Conservation (phyloP, 2,888 invertebrate species). For the Coelogynopora nodosa region DNA sequence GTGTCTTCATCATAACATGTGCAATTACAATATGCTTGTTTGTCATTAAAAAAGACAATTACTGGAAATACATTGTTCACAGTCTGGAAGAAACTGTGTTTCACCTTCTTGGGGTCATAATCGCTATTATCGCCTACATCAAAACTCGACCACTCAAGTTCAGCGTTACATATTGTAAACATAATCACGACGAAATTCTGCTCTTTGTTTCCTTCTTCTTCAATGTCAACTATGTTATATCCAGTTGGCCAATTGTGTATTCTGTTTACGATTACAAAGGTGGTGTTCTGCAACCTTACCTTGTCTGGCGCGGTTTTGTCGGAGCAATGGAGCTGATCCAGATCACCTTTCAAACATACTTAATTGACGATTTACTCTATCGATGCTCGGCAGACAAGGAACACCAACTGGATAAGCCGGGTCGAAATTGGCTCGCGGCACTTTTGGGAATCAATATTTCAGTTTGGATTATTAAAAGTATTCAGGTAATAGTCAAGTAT, state of each 20-base stretch:
- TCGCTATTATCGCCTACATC: constrained; percentile 27
- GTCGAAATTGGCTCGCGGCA: constrained; percentile 37
- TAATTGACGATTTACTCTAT: constrained; percentile 41
- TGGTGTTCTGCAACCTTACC: not conserved
- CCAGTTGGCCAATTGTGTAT: constrained; percentile 2
- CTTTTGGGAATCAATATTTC: constrained; percentile 36
- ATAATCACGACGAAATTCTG: constrained; percentile 40
- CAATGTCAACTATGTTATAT: constrained; percentile 30
- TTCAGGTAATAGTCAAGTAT: constrained; percentile 43
- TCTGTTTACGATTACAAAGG: not conserved
- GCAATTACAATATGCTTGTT: not conserved
- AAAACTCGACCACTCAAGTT: constrained; percentile 40
- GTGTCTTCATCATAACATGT: not conserved
- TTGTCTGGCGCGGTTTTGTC: constrained; percentile 31
- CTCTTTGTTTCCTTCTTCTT: constrained; percentile 40
- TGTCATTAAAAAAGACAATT: not conserved
- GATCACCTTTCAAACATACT: constrained; percentile 35
- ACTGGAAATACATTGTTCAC: constrained; percentile 1
- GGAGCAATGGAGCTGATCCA: constrained; percentile 40
- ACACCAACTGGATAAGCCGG: constrained; percentile 38
- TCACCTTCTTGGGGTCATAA: constrained; percentile 19
- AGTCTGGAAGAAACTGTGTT: constrained; percentile 24
- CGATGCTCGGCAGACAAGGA: constrained; percentile 38
- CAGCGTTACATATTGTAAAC: constrained; percentile 16
- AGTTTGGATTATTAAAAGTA: constrained; percentile 42